Evolutionary conservation across 2,113 vertebrate genomes (phyloP).

Genomic region (Siniperca chuatsi): DNA sequence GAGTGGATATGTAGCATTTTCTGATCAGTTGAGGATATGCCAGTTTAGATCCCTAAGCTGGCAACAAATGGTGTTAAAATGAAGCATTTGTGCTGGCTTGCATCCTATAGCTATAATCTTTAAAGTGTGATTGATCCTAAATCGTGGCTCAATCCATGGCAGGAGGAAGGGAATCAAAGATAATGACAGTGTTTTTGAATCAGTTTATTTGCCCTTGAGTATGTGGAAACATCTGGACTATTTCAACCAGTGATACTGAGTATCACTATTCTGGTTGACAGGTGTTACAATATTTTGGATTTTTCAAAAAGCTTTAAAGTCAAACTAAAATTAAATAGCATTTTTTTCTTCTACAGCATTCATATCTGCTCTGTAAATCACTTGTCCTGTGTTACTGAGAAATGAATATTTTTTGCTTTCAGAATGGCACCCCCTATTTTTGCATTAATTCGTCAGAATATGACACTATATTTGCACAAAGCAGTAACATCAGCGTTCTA

Average conservation of each 20-base stretch:
- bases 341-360: background rate
- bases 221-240: conserved; percentile 31
- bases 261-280: conserved; percentile 11
- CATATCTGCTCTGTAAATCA: conserved; percentile 11
- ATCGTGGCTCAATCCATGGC: conserved; percentile 6
- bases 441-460: background rate
- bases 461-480: background rate
- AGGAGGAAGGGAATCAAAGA: conserved; percentile 27
- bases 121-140: conserved; percentile 52
- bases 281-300: background rate
- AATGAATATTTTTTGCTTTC: background rate
- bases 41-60: conserved; percentile 49
- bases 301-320: conserved; percentile 7
- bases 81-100: conserved; percentile 34
- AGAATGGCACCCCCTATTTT: background rate
- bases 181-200: conserved; percentile 18
- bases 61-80: conserved; percentile 45
- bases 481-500: background rate
- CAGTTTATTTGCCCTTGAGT: conserved; percentile 10
- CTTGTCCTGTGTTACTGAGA: too few relatives aligned
- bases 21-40: conserved; percentile 56
- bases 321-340: conserved; percentile 3
- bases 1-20: conserved; percentile 18
- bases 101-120: conserved; percentile 47
- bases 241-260: conserved; percentile 7